These are phyloP conservation scores for Corythornis cristatus DNA, from an alignment of 2,113 vertebrate species.

Conservation along the genomic window DNA sequence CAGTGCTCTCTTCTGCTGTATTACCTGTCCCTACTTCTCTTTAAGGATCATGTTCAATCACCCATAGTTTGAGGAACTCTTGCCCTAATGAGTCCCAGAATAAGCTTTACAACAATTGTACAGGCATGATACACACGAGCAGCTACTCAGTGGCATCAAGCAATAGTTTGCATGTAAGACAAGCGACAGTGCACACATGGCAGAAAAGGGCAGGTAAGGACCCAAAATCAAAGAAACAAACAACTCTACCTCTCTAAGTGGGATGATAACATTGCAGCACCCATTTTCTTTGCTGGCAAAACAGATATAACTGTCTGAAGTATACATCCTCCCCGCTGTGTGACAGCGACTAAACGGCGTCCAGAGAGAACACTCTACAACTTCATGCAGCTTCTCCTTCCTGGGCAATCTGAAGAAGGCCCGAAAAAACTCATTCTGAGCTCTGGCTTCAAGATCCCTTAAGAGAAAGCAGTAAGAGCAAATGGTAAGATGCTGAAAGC, in stretches of 20 bases:
- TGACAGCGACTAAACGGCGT: constrained; percentile 93
- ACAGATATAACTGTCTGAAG: constrained; percentile 90
- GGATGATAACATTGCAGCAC: constrained; percentile 86
- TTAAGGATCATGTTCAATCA: not conserved
- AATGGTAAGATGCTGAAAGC: not conserved
- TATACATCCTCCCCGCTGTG: constrained; percentile 86
- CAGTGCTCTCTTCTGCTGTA: not conserved
- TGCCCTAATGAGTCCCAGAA: not conserved
- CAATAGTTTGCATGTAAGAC: not conserved
- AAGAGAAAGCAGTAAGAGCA: not conserved
- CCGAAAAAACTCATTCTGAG: constrained; percentile 89
- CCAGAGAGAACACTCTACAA: constrained; percentile 89
- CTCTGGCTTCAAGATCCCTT: constrained; percentile 92
- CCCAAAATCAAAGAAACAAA: not conserved
- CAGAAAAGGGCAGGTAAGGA: not conserved
- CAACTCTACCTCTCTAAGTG: constrained; percentile 86
- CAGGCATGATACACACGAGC: not conserved
- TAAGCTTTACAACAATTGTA: not conserved
- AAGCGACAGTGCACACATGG: not conserved
- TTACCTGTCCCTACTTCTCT: not conserved
- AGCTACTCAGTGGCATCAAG: not conserved
- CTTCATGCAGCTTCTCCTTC: constrained; percentile 81
- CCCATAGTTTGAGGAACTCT: not conserved
- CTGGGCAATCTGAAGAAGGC: constrained; percentile 91
- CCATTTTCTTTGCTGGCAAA: constrained; percentile 92